Base-by-base conservation (phyloP, 2,797 vertebrate species). In the Garrulus glandarius region DNA sequence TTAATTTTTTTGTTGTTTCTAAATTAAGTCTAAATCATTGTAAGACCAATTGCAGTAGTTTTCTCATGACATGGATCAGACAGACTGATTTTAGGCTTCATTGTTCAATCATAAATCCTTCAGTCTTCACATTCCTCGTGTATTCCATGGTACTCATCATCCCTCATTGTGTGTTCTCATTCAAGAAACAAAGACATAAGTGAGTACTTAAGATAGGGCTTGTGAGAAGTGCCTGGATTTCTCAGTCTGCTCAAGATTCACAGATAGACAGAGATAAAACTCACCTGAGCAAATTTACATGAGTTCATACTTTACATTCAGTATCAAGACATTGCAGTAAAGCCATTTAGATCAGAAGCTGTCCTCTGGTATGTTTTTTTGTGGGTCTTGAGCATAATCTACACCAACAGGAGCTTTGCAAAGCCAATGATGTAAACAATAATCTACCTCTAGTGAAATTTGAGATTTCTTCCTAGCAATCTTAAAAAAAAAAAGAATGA, bases 281-380 rank as follows among this genome's bases (percentile, higher is more conserved):
- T 81, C 21, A 41, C 13, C 71, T 81, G 56, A 57, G n/a, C 32
- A 50, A 80, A 49, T 52, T 34, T 71, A 36, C 0, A 0, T 47
- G 57, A 59, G 30, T 46, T 53, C 0, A 0, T 59, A 41, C 39
- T 59, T 50, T 56, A 24, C 0, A 1, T 52, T 89, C 63, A 26
- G 44, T 59, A 44, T 89, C 37, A 60, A 71, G 46, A 57, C 22
- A 37, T 13, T 70, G 27, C 21, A 24, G 6, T 69, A 60, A 77
- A 71, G 32, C 21, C 46, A 26, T 61, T 83, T 41, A 36, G 13
- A 56, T 36, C 23, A 65, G 29, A 15, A 68, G 43, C 32, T 72
- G 27, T 75, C 21, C 39, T 80, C 46, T 57, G 9, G 32, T 77
- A 9, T 1, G 13, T 4, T 64, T 81, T 30, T 55, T 43, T 72